Conservation (phyloP, 2,113 vertebrate species). For the Elephas maximus region DNA sequence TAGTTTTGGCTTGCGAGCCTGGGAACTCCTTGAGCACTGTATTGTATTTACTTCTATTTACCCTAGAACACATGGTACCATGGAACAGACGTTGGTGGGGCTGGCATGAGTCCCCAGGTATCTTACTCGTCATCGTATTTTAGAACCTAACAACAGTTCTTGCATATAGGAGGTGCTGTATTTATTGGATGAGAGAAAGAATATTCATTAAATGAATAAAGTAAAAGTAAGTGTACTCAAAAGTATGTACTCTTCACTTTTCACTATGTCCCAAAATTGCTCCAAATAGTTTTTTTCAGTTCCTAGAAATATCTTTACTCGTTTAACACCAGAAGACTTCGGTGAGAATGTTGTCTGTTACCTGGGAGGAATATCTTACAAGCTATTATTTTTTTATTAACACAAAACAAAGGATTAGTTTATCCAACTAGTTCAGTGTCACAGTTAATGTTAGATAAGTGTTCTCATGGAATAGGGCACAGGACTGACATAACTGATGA, state of each 20-base stretch:
- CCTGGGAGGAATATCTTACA: not conserved
- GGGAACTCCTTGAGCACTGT: not conserved
- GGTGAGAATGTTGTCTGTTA: not conserved
- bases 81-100: not conserved
- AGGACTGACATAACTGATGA: not conserved
- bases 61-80: not conserved
- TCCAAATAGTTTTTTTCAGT: not conserved
- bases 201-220: not conserved
- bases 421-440: not conserved
- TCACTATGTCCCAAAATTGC: not conserved
- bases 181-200: not conserved
- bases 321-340: not conserved
- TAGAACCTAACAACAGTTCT: not conserved
- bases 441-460: not conserved
- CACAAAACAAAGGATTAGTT: not conserved
- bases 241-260: not conserved
- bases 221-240: not conserved
- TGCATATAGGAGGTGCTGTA: not conserved
- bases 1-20: not conserved
- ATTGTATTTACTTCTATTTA: not conserved
- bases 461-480: not conserved
- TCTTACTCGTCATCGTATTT: not conserved
- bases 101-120: fast-evolving
- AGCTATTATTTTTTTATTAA: slow-evolving; percentile 43
- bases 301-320: not conserved